These are phyloP conservation scores for Scartelaos histophorus DNA, from an alignment of 2,113 vertebrate genomes.

Conservation along the genomic window DNA sequence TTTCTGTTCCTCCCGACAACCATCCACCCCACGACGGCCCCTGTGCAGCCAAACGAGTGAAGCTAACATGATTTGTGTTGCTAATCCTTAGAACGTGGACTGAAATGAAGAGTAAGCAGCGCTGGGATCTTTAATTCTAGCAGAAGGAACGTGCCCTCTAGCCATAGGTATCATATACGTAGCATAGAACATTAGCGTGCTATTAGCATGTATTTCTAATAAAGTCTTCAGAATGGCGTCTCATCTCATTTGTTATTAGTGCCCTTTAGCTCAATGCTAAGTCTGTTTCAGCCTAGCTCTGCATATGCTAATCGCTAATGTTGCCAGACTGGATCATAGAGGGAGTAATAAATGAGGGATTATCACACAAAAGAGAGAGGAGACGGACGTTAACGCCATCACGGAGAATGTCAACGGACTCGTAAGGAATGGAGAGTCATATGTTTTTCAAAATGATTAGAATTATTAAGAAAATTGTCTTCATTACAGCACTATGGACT, in stretches of 20 bases:
- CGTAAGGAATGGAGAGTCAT: conserved; percentile 1
- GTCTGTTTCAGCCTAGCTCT: conserved; percentile 50
- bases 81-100: conserved; percentile 66
- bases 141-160: conserved; percentile 63
- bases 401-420: conserved; percentile 28
- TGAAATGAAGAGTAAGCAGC: conserved; percentile 70
- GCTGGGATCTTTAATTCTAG: conserved; percentile 59
- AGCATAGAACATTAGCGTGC: conserved; percentile 69
- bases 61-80: conserved; percentile 73
- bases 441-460: conserved; percentile 4
- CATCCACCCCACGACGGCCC: conserved; percentile 71
- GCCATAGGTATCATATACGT: conserved; percentile 64
- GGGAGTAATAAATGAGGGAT: conserved; percentile 63
- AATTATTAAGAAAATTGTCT: background rate
- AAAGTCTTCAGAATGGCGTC: conserved; percentile 63
- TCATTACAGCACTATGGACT: background rate
- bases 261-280: conserved; percentile 64
- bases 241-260: conserved; percentile 72
- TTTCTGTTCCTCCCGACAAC: conserved; percentile 70
- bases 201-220: conserved; percentile 73
- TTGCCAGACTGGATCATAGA: conserved; percentile 53
- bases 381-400: conserved; percentile 47
- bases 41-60: conserved; percentile 72
- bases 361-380: conserved; percentile 48
- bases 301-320: conserved; percentile 66